Base-by-base conservation (phyloP, 2,113 vertebrate genomes). In the Hydrolagus affinis region DNA sequence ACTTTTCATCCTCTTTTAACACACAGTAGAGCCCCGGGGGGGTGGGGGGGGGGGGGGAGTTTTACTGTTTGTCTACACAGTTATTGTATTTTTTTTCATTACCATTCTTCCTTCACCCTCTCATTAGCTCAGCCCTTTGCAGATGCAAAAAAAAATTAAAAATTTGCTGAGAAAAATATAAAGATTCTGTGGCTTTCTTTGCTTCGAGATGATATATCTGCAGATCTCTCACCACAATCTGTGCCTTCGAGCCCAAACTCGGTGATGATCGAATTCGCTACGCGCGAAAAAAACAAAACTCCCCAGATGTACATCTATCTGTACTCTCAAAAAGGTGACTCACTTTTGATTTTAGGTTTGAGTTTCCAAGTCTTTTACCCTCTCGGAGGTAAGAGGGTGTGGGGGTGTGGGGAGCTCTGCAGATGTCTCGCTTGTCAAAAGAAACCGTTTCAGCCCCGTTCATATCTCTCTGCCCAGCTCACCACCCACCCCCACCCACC, bases 91-190 rank as follows among this genome's bases (percentile, higher is more conserved):
- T n/a, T 83, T 32, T 66, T 83, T 83, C 66, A n/a, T 66, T 66
- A 30, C 14, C 30, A 32, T 32, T 83, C 14, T 32, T 64, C 19
- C 23, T 44, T 44, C 1, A 44, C 6, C 6, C 6, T 1, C 44
- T 44, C 6, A 6, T 6, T 44, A 1, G 44, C 44, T 44, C 44
- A 44, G 59, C 64, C 59, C 59, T 80, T 66, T 83, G 62, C 62
- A 83, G 78, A 83, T 83, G 78, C 62, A 66, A 25, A 83, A n/a
- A 60, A 28, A 68, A 66, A 30, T 66, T 64, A 28, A 44, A 44
- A 66, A 66, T 8, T 32, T 73, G 12, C 28, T 72, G 11, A 21
- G 32, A 66, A 78, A 78, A 83, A 30, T 19, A 17, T n/a, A 44
- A 6, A 44, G 44, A 44, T 44, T 44, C 6, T 44, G 44, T 66